Percentiles rank a stretch among this genome's conserved stretches.
These are phyloP conservation scores for Thera obeliscata DNA, from an alignment of 2,888 invertebrate species.

Conservation along the genomic window DNA sequence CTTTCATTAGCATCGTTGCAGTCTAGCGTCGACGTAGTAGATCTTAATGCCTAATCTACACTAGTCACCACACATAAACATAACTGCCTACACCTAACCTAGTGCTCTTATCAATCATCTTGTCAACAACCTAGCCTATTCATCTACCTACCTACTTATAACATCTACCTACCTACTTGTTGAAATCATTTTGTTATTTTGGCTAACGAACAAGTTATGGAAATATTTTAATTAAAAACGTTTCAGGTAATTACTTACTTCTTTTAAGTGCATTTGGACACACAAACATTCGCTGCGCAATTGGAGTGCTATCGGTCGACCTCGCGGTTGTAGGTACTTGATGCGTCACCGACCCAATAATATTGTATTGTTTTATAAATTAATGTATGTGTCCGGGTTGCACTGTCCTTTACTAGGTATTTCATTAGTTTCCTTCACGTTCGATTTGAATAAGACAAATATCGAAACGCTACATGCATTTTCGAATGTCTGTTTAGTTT, in stretches of 20 bases:
- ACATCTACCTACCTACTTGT: too few relatives aligned
- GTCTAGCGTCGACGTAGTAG: conserved; percentile 7
- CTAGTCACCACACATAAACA: neutral
- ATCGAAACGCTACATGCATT: too few relatives aligned
- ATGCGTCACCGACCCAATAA: conserved; percentile 58
- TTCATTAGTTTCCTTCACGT: too few relatives aligned
- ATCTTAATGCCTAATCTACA: neutral
- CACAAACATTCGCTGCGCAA: conserved; percentile 60
- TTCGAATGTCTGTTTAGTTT: conserved; percentile 52
- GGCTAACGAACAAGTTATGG: neutral
- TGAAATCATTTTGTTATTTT: neutral
- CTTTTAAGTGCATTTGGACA: conserved; percentile 4
- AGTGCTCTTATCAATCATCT: neutral
- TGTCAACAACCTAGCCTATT: neutral
- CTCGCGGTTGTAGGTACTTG: conserved; percentile 45
- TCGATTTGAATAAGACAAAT: too few relatives aligned
- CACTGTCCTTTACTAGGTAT: conserved; percentile 54
- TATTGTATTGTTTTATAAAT: conserved; percentile 54
- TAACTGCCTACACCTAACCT: neutral
- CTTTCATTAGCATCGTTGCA: conserved; percentile 52
- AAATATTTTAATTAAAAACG: neutral
- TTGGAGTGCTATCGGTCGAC: conserved; percentile 60
- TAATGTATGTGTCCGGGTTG: conserved; percentile 63
- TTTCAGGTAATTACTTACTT: neutral
- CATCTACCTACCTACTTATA: neutral